These are phyloP conservation scores for Dynastes maya DNA, from an alignment of 2,888 invertebrate genomes.

Conservation along the genomic window DNA sequence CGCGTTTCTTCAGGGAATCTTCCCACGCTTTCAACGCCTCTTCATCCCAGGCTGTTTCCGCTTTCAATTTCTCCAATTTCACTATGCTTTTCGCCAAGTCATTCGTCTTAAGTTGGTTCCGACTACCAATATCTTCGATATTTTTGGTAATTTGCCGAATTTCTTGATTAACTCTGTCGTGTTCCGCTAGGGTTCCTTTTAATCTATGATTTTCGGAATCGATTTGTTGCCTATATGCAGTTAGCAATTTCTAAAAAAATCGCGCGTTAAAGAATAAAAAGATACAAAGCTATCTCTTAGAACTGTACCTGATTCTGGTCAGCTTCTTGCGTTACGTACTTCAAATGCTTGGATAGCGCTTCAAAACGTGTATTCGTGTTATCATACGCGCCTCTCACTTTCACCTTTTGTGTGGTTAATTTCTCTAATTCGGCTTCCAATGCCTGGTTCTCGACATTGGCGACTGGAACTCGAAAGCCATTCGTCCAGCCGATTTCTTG, in stretches of 20 bases:
- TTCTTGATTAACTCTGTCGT: conserved; percentile 71
- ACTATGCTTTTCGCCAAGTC: conserved; percentile 74
- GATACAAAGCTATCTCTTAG: conserved; percentile 19
- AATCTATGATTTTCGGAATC: conserved; percentile 77
- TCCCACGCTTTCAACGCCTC: conserved; percentile 82
- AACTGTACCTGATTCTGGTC: conserved; percentile 73
- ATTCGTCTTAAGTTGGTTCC: conserved; percentile 70
- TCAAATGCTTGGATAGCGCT: conserved; percentile 70
- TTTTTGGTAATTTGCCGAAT: conserved; percentile 72
- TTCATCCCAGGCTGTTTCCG: conserved; percentile 79
- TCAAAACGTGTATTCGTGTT: conserved; percentile 65
- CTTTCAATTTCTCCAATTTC: conserved; percentile 78
- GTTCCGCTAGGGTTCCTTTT: conserved; percentile 67
- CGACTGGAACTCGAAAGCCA: conserved; percentile 86
- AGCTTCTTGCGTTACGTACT: conserved; percentile 72
- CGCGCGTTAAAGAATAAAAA: neutral
- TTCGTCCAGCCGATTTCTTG: conserved; percentile 83
- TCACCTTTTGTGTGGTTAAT: conserved; percentile 71
- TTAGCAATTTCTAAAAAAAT: conserved; percentile 74
- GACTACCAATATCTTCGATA: conserved; percentile 68
- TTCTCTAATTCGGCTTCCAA: conserved; percentile 73
- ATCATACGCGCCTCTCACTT: conserved; percentile 70
- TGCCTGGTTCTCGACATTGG: conserved; percentile 80
- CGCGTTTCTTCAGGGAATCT: conserved; percentile 78
- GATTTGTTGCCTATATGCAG: conserved; percentile 80